Conservation (phyloP, 2,888 invertebrate genomes). For the Megastigmus dorsalis region DNA sequence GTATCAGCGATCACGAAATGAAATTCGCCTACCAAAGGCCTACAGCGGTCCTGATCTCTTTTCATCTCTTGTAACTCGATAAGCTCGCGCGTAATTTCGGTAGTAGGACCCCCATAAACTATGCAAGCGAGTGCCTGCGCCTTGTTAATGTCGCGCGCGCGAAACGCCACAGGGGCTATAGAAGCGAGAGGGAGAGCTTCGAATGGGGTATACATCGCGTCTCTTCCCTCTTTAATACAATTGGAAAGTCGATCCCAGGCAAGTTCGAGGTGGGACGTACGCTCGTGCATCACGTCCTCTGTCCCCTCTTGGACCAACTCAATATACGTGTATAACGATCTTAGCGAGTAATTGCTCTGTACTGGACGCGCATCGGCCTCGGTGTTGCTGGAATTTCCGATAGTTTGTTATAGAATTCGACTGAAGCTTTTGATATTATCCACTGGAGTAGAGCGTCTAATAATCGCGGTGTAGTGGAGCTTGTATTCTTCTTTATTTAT, state of each 20-base stretch:
- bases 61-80: constrained; percentile 25
- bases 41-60: too few species aligned
- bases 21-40: constrained; percentile 26
- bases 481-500: too few species aligned
- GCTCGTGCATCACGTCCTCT: constrained; percentile 6
- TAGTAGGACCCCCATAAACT: constrained; percentile 5
- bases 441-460: neutral
- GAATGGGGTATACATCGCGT: neutral
- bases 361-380: neutral
- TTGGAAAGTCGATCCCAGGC: constrained; percentile 56
- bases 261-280: neutral
- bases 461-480: neutral
- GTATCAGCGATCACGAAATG: constrained; percentile 28
- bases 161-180: neutral
- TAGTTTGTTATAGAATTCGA: neutral
- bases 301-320: neutral
- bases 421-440: constrained; percentile 18
- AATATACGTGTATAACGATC: constrained; percentile 24
- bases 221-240: constrained; percentile 54
- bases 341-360: constrained; percentile 21
- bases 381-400: neutral
- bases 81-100: constrained; percentile 28
- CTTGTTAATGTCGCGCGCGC: constrained; percentile 40
- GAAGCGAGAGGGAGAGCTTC: neutral
- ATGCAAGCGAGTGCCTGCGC: constrained; percentile 29